Base-by-base conservation (phyloP, 2,888 invertebrate genomes). In the Stenoptilia bipunctidactyla region DNA sequence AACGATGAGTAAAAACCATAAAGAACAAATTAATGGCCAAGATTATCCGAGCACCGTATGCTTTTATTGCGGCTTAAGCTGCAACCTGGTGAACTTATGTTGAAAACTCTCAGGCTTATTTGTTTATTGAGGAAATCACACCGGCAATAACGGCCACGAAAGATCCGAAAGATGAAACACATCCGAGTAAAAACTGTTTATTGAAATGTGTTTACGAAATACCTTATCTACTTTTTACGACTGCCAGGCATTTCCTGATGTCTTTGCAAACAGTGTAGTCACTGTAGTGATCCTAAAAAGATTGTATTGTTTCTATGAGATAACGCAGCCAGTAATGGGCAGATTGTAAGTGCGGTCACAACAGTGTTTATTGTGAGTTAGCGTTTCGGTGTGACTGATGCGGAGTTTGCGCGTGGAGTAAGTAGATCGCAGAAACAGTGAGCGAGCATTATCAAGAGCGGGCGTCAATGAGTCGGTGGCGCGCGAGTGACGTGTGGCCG, bases 381-480 rank as follows among this genome's bases (percentile, higher is more conserved):
- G 34, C 14, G n/a, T n/a, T n/a, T n/a, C n/a, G 15, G 6, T 6
- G 14, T 34, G 30, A 3, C n/a, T 42, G 41, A n/a, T 13, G 15
- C 15, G 15, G 37, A 20, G 37, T 42, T 41, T 40, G 39, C 30
- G 30, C 10, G 30, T 30, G 60, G 60, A 50, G 59, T 60, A 64
- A 61, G 52, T 56, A 49, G 49, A 49, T 47, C 49, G 45, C 57
- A 52, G 64, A 64, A 69, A 66, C 64, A 64, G 20, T n/a, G n/a
- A n/a, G 60, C 66, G 57, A 61, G 58, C 58, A 59, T 62, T 68
- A 70, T 66, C 52, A 50, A 52, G 51, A 50, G 53, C 14, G 48
- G 60, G 66, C 70, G 69, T 79, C 74, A 80, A 79, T 79, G 76
- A 69, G 70, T 67, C 63, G 71, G 60, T n/a, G n/a, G n/a, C n/a